A percentile compares a stretch with the other conserved stretches of the same genome.
phyloP scores from a whole-genome alignment of 2,113 vertebrate species.

The Ptilorrhoa leucosticta region DNA sequence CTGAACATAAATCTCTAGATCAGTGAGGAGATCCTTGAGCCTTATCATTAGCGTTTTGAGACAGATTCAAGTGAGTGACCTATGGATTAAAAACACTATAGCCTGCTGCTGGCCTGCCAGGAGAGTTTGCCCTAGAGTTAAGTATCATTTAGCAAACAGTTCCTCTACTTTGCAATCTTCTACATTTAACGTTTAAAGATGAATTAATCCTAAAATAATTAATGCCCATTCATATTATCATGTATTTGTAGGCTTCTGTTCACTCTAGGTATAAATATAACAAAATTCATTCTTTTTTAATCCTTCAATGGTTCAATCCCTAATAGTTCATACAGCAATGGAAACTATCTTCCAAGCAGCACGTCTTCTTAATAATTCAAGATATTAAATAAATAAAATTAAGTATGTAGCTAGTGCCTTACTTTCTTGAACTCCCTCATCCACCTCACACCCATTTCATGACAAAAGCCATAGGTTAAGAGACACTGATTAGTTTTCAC shows the following conservation, averaged over 20 bases:
- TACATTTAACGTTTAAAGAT: not conserved
- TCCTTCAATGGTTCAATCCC: not conserved
- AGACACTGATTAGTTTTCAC: not conserved
- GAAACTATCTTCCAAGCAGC: not conserved
- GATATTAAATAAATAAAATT: conserved; percentile 59
- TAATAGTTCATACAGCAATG: conserved; percentile 8
- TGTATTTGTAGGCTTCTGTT: not conserved
- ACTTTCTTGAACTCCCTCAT: conserved; percentile 10
- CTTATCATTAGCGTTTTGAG: not conserved
- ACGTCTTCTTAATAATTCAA: conserved; percentile 63
- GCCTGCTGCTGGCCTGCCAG: not conserved
- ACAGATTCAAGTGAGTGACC: not conserved
- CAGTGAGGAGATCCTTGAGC: not conserved
- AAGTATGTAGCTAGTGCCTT: not conserved
- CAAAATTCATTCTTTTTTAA: not conserved
- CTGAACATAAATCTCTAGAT: not conserved
- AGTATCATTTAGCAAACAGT: not conserved
- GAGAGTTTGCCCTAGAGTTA: not conserved
- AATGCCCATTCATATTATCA: not conserved
- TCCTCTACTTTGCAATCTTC: not conserved
- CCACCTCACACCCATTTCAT: not conserved
- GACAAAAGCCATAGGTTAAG: conserved; percentile 37
- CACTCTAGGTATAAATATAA: not conserved
- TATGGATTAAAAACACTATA: not conserved
- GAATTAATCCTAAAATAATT: not conserved